Evolutionary conservation across 2,888 invertebrate species (phyloP).

Genomic region (Zhengitettix transpicula): DNA sequence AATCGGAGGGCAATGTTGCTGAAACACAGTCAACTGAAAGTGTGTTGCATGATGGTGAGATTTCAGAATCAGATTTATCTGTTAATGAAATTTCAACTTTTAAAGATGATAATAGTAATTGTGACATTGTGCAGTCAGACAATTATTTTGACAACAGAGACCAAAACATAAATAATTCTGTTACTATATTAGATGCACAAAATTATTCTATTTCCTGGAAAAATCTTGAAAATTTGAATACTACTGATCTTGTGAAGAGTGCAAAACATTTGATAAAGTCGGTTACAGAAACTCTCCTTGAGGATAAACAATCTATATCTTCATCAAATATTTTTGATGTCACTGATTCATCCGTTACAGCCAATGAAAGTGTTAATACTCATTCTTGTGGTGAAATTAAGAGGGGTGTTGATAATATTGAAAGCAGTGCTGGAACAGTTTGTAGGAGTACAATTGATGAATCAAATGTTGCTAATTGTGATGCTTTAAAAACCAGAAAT

Average conservation of each 20-base stretch:
- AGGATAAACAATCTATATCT: slow-evolving; percentile 5
- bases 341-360: too few relatives aligned
- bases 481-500: neutral
- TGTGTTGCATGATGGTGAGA: neutral
- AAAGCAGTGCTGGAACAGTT: neutral
- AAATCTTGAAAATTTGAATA: slow-evolving; percentile 14
- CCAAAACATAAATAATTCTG: neutral
- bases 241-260: slow-evolving; percentile 25
- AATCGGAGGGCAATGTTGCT: neutral
- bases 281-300: slow-evolving; percentile 26
- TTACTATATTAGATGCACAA: too few relatives aligned
- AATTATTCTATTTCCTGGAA: slow-evolving; percentile 4
- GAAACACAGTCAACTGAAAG: neutral
- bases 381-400: neutral
- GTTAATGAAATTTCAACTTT: neutral
- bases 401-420: neutral
- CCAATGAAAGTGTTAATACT: neutral
- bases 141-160: neutral
- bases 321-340: neutral
- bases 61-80: neutral
- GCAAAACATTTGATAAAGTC: slow-evolving; percentile 27
- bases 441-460: too few relatives aligned
- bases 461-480: neutral
- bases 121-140: neutral
- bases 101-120: neutral